Evolutionary conservation across 2,797 vertebrate species (phyloP).

Genomic region (Enteromius paludinosus): DNA sequence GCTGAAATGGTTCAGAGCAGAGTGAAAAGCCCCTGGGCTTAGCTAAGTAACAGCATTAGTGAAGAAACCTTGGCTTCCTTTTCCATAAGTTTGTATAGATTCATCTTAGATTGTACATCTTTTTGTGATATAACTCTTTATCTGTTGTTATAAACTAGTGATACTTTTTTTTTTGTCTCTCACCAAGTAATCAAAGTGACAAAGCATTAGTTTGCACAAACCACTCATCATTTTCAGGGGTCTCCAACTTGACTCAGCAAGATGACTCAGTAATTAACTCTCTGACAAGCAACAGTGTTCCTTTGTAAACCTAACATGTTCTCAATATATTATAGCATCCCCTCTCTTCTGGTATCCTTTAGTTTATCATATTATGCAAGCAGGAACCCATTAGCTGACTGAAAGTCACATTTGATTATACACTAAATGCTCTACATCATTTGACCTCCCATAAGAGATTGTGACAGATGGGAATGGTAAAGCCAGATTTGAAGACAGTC

Average conservation of each 20-base stretch:
- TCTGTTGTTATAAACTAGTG: background rate
- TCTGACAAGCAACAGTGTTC: background rate
- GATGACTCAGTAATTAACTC: background rate
- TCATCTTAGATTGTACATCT: background rate
- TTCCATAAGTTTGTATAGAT: background rate
- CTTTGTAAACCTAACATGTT: background rate
- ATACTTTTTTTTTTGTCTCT: background rate
- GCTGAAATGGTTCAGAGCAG: slow-evolving; percentile 59
- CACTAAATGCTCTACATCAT: background rate
- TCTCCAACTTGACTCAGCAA: slow-evolving; percentile 3
- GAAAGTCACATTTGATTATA: background rate
- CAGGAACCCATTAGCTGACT: background rate
- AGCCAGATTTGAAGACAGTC: slow-evolving; percentile 48
- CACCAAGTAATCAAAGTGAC: background rate
- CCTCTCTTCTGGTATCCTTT: background rate
- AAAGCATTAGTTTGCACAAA: background rate
- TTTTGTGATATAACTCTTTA: background rate
- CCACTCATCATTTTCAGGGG: background rate
- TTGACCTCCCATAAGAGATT: background rate
- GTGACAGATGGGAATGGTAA: slow-evolving; percentile 37
- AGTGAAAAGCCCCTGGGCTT: slow-evolving; percentile 39
- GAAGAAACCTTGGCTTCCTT: background rate
- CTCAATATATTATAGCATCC: background rate
- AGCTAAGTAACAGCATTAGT: background rate
- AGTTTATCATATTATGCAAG: slow-evolving; percentile 1